Percentiles rank a stretch among this genome's conserved stretches.
These are phyloP conservation scores for Ovibos moschatus DNA, from an alignment of 2,113 vertebrate species.

Conservation along the genomic window DNA sequence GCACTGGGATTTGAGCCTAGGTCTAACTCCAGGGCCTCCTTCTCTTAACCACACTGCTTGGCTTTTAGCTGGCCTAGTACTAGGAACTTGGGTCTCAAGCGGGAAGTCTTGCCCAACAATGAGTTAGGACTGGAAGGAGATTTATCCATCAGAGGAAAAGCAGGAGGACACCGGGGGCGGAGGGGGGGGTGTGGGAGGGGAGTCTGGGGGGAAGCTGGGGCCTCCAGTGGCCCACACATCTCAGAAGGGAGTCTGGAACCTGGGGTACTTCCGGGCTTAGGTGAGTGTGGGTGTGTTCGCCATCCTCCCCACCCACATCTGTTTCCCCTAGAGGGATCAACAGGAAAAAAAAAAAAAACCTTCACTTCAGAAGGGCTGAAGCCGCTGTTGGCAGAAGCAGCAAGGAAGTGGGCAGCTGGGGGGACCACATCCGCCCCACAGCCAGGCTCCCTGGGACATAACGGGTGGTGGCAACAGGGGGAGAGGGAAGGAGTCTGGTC, in stretches of 20 bases:
- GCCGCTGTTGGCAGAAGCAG: constrained; percentile 3
- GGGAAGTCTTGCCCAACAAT: background rate
- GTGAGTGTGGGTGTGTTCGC: background rate
- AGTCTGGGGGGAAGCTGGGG: background rate
- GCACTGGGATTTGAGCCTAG: background rate
- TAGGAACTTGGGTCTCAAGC: background rate
- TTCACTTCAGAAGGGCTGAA: background rate
- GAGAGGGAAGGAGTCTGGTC: background rate
- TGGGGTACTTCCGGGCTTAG: background rate
- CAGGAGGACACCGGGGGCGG: background rate
- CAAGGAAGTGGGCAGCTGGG: constrained; percentile 43
- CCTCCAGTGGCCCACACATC: background rate
- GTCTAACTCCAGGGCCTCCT: background rate
- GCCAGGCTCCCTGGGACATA: background rate
- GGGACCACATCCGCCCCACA: constrained; percentile 46
- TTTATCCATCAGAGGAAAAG: background rate
- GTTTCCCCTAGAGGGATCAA: constrained; percentile 48
- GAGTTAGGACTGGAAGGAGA: background rate
- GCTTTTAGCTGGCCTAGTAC: background rate
- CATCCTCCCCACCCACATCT: constrained; percentile 6
- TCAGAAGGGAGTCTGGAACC: background rate
- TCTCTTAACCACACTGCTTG: background rate
- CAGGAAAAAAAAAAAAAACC: background rate
- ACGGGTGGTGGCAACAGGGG: background rate
- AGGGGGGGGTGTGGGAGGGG: background rate